Percentiles rank a stretch among this genome's conserved stretches.
Conservation (phyloP, 1,140 invertebrate genomes). For the Pemphigus obesinymphae region DNA sequence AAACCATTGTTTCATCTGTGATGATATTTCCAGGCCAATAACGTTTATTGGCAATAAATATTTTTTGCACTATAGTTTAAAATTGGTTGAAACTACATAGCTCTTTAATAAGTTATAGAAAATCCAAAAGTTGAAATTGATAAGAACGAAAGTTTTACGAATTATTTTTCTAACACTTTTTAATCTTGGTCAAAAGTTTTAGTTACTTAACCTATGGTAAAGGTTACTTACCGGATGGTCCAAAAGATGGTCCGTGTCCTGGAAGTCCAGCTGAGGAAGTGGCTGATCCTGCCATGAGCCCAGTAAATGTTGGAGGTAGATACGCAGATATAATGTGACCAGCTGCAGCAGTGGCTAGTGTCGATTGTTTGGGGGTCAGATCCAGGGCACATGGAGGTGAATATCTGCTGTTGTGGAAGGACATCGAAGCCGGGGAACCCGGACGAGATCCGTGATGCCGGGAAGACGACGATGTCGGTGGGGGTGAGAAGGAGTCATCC, state of each 20-base stretch:
- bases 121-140: too few species aligned
- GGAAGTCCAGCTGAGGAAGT: neutral
- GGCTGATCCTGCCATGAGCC: slow-evolving; percentile 21
- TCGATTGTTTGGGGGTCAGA: slow-evolving; percentile 54
- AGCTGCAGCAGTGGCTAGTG: slow-evolving; percentile 46
- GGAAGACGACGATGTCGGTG: slow-evolving; percentile 51
- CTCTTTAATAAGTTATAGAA: too few species aligned
- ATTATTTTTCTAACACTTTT: neutral
- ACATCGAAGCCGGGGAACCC: slow-evolving; percentile 50
- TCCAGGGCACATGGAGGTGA: slow-evolving; percentile 58
- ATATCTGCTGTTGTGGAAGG: slow-evolving; percentile 49
- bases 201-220: too few species aligned
- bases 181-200: too few species aligned
- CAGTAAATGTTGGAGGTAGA: slow-evolving; percentile 18
- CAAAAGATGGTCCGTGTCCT: neutral
- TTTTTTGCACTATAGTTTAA: too few species aligned
- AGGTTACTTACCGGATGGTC: slow-evolving; percentile 18
- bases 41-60: too few species aligned
- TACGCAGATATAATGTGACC: slow-evolving; percentile 43
- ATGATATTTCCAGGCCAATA: too few species aligned
- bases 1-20: too few species aligned
- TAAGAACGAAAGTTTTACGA: neutral
- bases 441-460: slow-evolving; percentile 56
- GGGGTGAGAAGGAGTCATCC: slow-evolving; percentile 50
- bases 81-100: too few species aligned